These are phyloP conservation scores for Odobenus rosmarus DNA, from an alignment of 2,113 vertebrate species.

Conservation along the genomic window DNA sequence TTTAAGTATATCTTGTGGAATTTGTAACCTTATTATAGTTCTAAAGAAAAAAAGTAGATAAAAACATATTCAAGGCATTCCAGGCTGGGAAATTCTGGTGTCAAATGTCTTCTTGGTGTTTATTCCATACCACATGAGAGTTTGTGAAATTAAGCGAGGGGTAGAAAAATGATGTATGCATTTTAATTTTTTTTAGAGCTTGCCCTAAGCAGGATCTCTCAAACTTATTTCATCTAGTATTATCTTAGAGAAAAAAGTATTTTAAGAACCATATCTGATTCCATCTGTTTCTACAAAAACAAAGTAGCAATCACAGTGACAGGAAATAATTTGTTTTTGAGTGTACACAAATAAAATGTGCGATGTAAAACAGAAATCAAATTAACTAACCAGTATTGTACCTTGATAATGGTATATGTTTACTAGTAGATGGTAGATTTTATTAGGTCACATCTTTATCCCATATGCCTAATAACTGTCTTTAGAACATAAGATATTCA, in stretches of 20 bases:
- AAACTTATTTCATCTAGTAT: not conserved
- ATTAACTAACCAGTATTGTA: not conserved
- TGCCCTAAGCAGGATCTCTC: not conserved
- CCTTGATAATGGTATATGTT: not conserved
- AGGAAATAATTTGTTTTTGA: not conserved
- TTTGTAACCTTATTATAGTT: not conserved
- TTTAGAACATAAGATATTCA: not conserved
- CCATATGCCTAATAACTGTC: not conserved
- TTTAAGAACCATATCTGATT: not conserved
- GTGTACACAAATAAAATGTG: not conserved
- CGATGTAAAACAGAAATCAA: not conserved
- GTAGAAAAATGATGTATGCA: not conserved
- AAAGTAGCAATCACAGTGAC: not conserved
- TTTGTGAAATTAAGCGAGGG: slow-evolving; percentile 13
- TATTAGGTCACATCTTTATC: not conserved
- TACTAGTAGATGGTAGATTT: not conserved
- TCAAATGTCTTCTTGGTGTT: not conserved
- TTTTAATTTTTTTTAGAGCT: slow-evolving; percentile 45
- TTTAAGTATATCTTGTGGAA: not conserved
- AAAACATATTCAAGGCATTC: not conserved
- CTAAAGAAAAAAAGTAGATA: not conserved
- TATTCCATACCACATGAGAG: not conserved
- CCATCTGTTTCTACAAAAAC: not conserved
- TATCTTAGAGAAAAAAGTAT: not conserved
- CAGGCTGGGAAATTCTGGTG: not conserved